phyloP scores from a whole-genome alignment of 2,113 vertebrate species.

The Takifugu bimaculatus region DNA sequence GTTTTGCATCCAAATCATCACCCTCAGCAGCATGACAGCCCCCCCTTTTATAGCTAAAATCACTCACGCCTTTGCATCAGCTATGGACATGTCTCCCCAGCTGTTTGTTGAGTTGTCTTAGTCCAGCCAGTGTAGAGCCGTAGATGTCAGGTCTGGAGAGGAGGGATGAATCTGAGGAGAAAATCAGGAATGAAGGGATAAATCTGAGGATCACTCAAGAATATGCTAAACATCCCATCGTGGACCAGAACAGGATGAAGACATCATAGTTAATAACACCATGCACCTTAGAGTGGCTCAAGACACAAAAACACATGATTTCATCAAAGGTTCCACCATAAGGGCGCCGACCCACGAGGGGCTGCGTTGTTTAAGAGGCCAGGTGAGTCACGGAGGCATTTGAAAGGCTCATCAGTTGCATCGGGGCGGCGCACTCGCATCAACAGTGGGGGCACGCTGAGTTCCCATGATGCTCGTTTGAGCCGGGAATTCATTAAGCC shows the following conservation, averaged over 20 bases:
- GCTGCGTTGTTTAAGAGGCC: slow-evolving; percentile 62
- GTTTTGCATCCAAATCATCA: background rate
- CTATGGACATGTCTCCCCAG: background rate
- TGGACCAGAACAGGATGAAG: background rate
- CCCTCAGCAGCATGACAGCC: too few relatives aligned
- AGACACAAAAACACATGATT: too few relatives aligned
- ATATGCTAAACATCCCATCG: too few relatives aligned
- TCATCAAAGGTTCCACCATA: slow-evolving; percentile 41
- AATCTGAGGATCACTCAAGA: too few relatives aligned
- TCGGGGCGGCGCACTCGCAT: slow-evolving; percentile 33
- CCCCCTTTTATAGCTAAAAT: background rate
- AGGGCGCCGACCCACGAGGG: slow-evolving; percentile 28
- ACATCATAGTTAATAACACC: background rate
- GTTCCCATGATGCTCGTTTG: slow-evolving; percentile 45
- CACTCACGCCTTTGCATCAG: background rate
- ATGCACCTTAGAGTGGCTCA: too few relatives aligned
- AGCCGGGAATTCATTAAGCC: slow-evolving; percentile 45
- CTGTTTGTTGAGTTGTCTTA: background rate
- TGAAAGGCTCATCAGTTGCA: slow-evolving; percentile 40
- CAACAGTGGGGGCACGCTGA: slow-evolving; percentile 34
- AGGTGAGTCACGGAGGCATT: slow-evolving; percentile 65
- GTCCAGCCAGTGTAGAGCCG: too few relatives aligned
- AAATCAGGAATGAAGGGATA: too few relatives aligned
- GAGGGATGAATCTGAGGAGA: background rate
- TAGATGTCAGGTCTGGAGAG: too few relatives aligned